phyloP scores from a whole-genome alignment of 2,797 vertebrate species.

The Enteromius paludinosus region DNA sequence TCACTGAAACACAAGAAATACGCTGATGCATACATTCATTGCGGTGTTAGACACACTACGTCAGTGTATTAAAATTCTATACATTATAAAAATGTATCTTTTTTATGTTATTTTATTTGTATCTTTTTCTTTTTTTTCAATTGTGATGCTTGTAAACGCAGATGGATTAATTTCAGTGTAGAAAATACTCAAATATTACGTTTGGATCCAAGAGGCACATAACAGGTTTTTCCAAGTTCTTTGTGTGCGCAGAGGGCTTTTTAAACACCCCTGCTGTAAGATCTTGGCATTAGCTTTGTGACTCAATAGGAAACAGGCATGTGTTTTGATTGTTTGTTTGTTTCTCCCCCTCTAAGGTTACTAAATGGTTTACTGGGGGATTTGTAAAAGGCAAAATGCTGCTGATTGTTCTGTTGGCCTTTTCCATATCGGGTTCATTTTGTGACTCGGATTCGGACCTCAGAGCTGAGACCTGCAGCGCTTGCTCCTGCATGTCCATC shows the following conservation, averaged over 20 bases:
- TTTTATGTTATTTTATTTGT: background rate
- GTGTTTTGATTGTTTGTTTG: slow-evolving; percentile 68
- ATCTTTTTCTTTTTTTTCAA: background rate
- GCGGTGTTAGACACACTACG: background rate
- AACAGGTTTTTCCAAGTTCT: slow-evolving; percentile 34
- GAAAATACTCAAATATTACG: background rate
- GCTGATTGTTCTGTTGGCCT: slow-evolving; percentile 94
- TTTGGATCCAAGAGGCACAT: slow-evolving; percentile 11
- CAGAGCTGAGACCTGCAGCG: slow-evolving; percentile 94
- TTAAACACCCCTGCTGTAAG: slow-evolving; percentile 35
- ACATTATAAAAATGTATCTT: background rate
- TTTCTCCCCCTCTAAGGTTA: slow-evolving; percentile 74
- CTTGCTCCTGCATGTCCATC: slow-evolving; percentile 96
- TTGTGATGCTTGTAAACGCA: background rate
- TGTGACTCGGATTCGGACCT: slow-evolving; percentile 86
- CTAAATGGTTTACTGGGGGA: slow-evolving; percentile 89
- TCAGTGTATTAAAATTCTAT: background rate
- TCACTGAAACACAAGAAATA: slow-evolving; percentile 14
- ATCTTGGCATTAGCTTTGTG: slow-evolving; percentile 47
- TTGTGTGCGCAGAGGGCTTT: slow-evolving; percentile 30
- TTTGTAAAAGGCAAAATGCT: slow-evolving; percentile 94
- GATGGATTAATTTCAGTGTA: background rate
- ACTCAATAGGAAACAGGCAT: slow-evolving; percentile 45
- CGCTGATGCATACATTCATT: slow-evolving; percentile 26
- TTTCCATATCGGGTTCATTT: slow-evolving; percentile 84